These are phyloP conservation scores for Amphilophus citrinellus DNA, from an alignment of 2,113 vertebrate genomes.

Conservation along the genomic window DNA sequence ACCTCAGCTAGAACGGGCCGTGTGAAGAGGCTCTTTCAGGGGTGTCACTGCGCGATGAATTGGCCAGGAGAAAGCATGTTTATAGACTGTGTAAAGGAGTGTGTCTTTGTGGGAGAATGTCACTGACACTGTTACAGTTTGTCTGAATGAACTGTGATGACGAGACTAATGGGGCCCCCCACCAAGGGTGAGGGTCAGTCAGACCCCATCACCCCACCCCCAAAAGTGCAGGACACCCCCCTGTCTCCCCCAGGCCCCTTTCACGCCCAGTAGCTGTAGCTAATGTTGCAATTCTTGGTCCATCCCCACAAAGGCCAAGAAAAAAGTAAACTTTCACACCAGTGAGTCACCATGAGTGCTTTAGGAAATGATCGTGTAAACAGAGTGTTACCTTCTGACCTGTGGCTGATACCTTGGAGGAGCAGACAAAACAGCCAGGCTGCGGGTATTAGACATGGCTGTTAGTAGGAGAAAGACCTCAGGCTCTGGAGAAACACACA, in stretches of 20 bases:
- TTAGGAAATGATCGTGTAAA: slow-evolving; percentile 95
- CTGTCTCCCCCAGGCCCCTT: slow-evolving; percentile 86
- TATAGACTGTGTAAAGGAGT: slow-evolving; percentile 94
- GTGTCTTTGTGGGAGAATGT: slow-evolving; percentile 91
- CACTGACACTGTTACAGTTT: slow-evolving; percentile 90
- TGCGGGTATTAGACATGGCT: slow-evolving; percentile 92
- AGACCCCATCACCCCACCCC: slow-evolving; percentile 82
- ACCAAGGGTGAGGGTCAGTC: slow-evolving; percentile 75
- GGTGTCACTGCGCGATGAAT: slow-evolving; percentile 87
- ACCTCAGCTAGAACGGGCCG: slow-evolving; percentile 73
- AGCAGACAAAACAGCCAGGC: slow-evolving; percentile 87
- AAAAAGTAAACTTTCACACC: slow-evolving; percentile 91
- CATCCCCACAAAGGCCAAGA: slow-evolving; percentile 80
- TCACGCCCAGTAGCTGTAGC: slow-evolving; percentile 90
- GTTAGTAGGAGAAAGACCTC: slow-evolving; percentile 82
- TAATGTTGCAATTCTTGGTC: slow-evolving; percentile 91
- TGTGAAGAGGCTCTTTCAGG: slow-evolving; percentile 83
- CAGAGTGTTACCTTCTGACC: slow-evolving; percentile 97
- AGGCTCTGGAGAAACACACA: slow-evolving; percentile 45
- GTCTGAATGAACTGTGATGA: slow-evolving; percentile 91
- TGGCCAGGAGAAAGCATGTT: slow-evolving; percentile 87
- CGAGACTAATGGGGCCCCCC: slow-evolving; percentile 87
- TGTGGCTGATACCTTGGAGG: slow-evolving; percentile 88
- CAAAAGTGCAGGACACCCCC: slow-evolving; percentile 86
- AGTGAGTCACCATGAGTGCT: slow-evolving; percentile 88